Evolutionary conservation across 2,888 invertebrate species (phyloP).

Genomic region (Harpalus rubripes): DNA sequence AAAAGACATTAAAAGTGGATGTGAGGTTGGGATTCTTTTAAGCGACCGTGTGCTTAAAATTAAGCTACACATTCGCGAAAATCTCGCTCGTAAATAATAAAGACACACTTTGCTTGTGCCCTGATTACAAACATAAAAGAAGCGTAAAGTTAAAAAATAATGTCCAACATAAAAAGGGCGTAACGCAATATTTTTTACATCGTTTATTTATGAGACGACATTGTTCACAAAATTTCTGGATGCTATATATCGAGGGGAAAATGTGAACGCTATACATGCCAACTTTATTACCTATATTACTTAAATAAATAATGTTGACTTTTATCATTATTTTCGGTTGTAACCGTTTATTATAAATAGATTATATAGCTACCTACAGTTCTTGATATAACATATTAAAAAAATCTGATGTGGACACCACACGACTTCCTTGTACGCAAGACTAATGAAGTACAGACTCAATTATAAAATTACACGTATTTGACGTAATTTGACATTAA

Average conservation of each 20-base stretch:
- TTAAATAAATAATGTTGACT: not conserved
- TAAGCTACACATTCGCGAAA: constrained; percentile 30
- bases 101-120: constrained; percentile 34
- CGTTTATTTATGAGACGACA: constrained; percentile 18
- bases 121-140: constrained; percentile 44
- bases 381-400: no score
- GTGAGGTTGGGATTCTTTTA: not conserved
- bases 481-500: no score
- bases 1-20: constrained; percentile 45
- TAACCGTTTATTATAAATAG: no score
- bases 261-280: not conserved
- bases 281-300: not conserved
- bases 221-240: not conserved
- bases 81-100: constrained; percentile 46
- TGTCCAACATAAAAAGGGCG: constrained; percentile 26
- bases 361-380: no score
- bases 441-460: no score
- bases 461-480: no score
- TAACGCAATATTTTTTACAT: constrained; percentile 29
- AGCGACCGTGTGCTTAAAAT: constrained; percentile 3
- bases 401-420: no score
- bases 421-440: no score
- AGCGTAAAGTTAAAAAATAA: constrained; percentile 46
- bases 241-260: not conserved
- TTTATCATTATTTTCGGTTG: no score